phyloP scores from a whole-genome alignment of 2,113 vertebrate genomes.

The Porphyrio hochstetteri region DNA sequence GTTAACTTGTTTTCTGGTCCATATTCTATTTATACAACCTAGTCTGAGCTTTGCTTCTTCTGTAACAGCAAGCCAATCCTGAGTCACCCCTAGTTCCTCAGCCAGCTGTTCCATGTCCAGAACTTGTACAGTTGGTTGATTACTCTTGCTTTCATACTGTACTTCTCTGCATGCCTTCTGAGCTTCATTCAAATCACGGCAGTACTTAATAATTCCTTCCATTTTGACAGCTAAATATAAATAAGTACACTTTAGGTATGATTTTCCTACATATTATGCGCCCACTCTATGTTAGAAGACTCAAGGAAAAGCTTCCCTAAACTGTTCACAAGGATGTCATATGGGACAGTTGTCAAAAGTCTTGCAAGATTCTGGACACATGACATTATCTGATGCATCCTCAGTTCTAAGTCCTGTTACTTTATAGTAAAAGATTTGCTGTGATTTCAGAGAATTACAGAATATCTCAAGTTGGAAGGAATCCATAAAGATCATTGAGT shows the following conservation, averaged over 20 bases:
- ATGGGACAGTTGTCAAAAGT: background rate
- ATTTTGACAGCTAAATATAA: background rate
- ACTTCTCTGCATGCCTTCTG: background rate
- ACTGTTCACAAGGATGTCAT: background rate
- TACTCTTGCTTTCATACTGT: background rate
- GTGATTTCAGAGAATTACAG: background rate
- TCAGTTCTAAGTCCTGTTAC: background rate
- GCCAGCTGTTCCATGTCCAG: background rate
- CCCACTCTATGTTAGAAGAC: background rate
- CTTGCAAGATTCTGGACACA: background rate
- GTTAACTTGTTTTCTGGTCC: background rate
- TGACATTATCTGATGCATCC: background rate
- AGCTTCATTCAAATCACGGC: background rate
- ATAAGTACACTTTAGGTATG: background rate
- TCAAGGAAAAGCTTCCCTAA: background rate
- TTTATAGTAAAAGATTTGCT: background rate
- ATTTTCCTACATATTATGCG: background rate
- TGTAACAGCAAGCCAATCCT: background rate
- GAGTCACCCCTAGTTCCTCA: background rate
- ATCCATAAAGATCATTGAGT: fast-evolving
- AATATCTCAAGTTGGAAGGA: background rate
- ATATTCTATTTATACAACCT: background rate
- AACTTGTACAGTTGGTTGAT: background rate
- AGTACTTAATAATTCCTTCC: background rate
- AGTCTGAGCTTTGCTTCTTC: background rate